Evolutionary conservation across 2,797 vertebrate species (phyloP), one percentile per base, ranked within the genome.

Genomic region (Leuciscus waleckii): DNA sequence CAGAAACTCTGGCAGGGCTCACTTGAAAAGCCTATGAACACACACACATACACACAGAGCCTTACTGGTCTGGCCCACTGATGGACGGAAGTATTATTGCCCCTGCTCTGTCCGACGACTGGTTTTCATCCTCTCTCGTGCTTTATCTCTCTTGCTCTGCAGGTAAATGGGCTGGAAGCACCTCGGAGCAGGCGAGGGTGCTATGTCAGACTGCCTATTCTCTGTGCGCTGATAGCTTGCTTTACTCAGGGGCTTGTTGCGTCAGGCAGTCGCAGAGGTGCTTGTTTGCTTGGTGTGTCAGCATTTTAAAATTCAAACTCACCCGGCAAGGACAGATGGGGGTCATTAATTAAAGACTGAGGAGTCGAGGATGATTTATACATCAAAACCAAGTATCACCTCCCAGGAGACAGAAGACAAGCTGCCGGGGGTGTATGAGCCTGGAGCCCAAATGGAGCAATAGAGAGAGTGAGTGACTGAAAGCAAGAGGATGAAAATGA

Each of bases 1-100:
- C 95, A 93, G 94, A 95, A 92, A 96, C 94, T 95, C 95, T 95
- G 94, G 94, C 95, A 93, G 95, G 95, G 93, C 95, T 96, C 94
- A 95, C 93, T 92, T 96, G 95, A 95, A 95, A 96, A 94, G 93
- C 95, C 95, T 95, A 96, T 90, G 79, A 93, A 95, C 92, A 91
- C 92, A 93, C 90, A 87, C 89, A 92, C 90, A 88, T 91, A 91
- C 89, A 91, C 89, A 92, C 90, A 92, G 90, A 92, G 91, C 92
- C 92, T 90, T 86, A 86, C 83, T 89, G 68, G 83, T 71, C 39
- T 68, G 78, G 79, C 85, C 68, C 17, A 58, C 75, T 54, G 83
- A 54, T 73, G 68, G 54, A 84, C 11, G 61, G 17, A 74, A 67
- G 61, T 76, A 83, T 77, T 77, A 37, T 73, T 56, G 35, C 41